Percentiles rank a stretch among this genome's conserved stretches.
Evolutionary conservation across 2,113 vertebrate species (phyloP).

Genomic region (Columbina picui): DNA sequence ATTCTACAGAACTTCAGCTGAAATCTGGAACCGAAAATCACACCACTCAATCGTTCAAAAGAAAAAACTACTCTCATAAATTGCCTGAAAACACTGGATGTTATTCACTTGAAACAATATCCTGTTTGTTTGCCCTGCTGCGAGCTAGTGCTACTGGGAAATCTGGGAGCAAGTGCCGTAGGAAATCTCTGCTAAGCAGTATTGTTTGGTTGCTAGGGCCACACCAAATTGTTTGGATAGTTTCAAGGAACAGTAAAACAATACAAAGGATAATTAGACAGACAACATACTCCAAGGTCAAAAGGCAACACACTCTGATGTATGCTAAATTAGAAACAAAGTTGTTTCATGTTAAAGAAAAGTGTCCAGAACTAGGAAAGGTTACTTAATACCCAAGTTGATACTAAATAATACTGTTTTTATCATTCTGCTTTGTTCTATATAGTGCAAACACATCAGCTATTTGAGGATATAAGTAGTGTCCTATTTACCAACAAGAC

Average conservation of each 20-base stretch:
- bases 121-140: conserved; percentile 59
- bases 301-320: neutral
- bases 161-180: conserved; percentile 56
- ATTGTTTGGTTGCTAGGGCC: conserved; percentile 79
- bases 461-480: neutral
- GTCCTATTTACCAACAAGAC: neutral
- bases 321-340: neutral
- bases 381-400: neutral
- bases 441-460: neutral
- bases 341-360: neutral
- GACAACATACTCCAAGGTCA: conserved; percentile 8
- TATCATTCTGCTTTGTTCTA: neutral
- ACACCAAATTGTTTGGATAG: conserved; percentile 61
- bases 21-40: conserved; percentile 23
- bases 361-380: neutral
- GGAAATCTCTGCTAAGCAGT: conserved; percentile 73
- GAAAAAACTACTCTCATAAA: conserved; percentile 52
- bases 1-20: neutral
- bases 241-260: conserved; percentile 55
- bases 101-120: conserved; percentile 72
- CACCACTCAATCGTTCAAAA: conserved; percentile 26
- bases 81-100: conserved; percentile 24
- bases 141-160: conserved; percentile 45
- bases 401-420: neutral
- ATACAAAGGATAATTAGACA: conserved; percentile 44